phyloP scores from a whole-genome alignment of 2,797 vertebrate species.

The Trematomus bernacchii region DNA sequence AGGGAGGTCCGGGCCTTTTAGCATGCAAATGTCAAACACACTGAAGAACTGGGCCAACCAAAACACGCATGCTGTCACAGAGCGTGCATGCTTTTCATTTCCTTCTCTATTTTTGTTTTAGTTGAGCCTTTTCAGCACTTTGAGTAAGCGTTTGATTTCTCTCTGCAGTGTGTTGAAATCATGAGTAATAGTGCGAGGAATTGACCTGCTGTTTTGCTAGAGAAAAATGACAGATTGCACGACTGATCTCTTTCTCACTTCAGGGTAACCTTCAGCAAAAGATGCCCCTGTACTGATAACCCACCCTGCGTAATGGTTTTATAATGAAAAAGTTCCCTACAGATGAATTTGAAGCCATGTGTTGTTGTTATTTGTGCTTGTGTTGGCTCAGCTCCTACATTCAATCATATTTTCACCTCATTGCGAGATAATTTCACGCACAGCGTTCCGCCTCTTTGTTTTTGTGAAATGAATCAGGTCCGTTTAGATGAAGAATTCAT shows the following conservation, averaged over 20 bases:
- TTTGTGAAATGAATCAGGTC: constrained; percentile 2
- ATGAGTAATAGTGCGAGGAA: constrained; percentile 29
- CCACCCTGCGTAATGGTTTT: constrained; percentile 35
- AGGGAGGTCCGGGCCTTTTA: constrained; percentile 35
- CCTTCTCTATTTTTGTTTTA: constrained; percentile 17
- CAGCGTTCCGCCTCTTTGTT: constrained; percentile 6
- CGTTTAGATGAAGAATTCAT: constrained; percentile 23
- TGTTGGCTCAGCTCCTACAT: constrained; percentile 5
- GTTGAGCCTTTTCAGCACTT: constrained; percentile 31
- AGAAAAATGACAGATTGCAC: constrained; percentile 41
- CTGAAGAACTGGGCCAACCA: constrained; percentile 36
- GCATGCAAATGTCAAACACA: constrained; percentile 57
- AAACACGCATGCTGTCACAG: constrained; percentile 31
- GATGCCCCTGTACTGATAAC: constrained; percentile 39
- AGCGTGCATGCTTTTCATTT: constrained; percentile 22
- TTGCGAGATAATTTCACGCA: constrained; percentile 32
- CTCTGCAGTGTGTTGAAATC: constrained; percentile 32
- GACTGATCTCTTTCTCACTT: constrained; percentile 33
- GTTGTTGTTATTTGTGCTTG: neutral
- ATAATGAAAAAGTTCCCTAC: constrained; percentile 34
- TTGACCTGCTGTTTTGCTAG: constrained; percentile 43
- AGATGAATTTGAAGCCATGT: constrained; percentile 21
- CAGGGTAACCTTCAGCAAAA: constrained; percentile 33
- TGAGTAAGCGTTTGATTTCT: constrained; percentile 30
- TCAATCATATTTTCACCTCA: constrained; percentile 36